These are phyloP conservation scores for Amblyjoppa fuscipennis DNA, from an alignment of 2,888 invertebrate genomes.

Conservation along the genomic window DNA sequence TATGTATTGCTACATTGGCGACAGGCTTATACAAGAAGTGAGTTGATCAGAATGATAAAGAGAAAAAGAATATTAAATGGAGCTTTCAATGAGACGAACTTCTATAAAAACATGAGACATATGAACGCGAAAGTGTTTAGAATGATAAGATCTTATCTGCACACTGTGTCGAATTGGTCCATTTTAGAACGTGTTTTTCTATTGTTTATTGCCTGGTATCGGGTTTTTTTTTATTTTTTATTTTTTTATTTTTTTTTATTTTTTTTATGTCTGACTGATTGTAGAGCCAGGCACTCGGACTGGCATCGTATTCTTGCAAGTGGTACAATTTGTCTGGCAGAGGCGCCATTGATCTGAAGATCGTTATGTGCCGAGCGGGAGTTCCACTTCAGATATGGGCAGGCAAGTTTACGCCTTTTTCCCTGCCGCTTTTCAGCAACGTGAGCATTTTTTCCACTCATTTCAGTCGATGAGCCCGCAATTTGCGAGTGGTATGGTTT, in stretches of 20 bases:
- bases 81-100: background rate
- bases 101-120: background rate
- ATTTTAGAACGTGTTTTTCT: background rate
- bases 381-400: constrained; percentile 69
- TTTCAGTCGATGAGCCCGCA: background rate
- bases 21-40: constrained; percentile 57
- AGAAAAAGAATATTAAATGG: background rate
- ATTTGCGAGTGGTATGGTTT: background rate
- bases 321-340: constrained; percentile 69
- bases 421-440: constrained; percentile 57
- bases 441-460: constrained; percentile 49
- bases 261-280: background rate
- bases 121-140: background rate
- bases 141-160: background rate
- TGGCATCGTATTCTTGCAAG: constrained; percentile 66
- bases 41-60: background rate
- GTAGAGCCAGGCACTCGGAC: constrained; percentile 62
- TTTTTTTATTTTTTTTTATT: too few species aligned
- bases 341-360: constrained; percentile 55
- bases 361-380: constrained; percentile 65
- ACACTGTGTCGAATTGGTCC: background rate
- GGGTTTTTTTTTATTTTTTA: background rate
- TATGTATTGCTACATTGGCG: constrained; percentile 65
- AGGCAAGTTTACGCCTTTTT: constrained; percentile 68
- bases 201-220: background rate